A percentile compares a stretch with the other conserved stretches of the same genome.
Conservation (phyloP, 2,888 invertebrate genomes). For the Drosophila falleni region DNA sequence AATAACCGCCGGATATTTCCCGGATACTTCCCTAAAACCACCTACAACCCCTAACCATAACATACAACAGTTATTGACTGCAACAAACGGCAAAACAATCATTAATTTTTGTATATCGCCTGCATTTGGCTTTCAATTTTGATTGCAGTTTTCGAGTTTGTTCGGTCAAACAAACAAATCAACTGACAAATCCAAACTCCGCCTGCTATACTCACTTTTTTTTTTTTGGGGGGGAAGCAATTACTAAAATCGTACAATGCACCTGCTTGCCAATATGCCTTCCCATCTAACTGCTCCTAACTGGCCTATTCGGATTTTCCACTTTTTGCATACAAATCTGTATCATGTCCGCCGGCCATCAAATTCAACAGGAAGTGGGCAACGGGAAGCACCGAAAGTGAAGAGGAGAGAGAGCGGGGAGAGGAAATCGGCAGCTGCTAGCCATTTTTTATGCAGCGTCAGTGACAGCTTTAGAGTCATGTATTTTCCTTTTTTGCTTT, state of each 20-base stretch:
- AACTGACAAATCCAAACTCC: conserved; percentile 27
- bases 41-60: neutral
- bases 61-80: neutral
- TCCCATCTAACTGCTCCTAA: conserved; percentile 24
- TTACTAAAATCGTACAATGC: conserved; percentile 52
- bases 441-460: conserved; percentile 43
- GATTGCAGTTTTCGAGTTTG: conserved; percentile 67
- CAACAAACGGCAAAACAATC: conserved; percentile 58
- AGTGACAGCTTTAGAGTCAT: conserved; percentile 4
- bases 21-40: neutral
- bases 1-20: conserved; percentile 3
- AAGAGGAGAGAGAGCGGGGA: neutral
- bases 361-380: conserved; percentile 16
- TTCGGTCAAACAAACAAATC: conserved; percentile 61
- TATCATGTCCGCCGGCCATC: conserved; percentile 54
- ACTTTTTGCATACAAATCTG: conserved; percentile 61
- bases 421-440: neutral
- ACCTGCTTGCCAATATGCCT: conserved; percentile 28
- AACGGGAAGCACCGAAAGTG: neutral
- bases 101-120: conserved; percentile 59
- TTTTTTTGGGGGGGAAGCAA: conserved; percentile 54
- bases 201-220: neutral
- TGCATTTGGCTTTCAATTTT: conserved; percentile 55
- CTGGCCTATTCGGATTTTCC: conserved; percentile 49
- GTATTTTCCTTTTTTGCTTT: conserved; percentile 7